Percentiles rank a stretch among this genome's conserved stretches.
Conservation (phyloP, 1,140 invertebrate genomes). For the Anadara kagoshimensis region DNA sequence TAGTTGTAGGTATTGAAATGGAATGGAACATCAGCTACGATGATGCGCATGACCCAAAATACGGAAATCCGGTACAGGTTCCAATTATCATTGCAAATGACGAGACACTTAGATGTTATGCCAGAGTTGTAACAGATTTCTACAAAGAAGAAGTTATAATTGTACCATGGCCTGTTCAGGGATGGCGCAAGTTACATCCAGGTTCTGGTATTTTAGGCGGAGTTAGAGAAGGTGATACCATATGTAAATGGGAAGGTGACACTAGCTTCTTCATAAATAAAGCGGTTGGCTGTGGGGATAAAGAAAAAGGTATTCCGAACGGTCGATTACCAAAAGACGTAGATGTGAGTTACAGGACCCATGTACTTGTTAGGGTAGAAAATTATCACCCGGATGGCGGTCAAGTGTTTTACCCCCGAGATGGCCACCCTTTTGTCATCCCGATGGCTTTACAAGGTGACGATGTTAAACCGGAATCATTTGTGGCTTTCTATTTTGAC, state of each 20-base stretch:
- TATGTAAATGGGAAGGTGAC: slow-evolving; percentile 42
- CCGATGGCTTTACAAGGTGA: slow-evolving; percentile 38
- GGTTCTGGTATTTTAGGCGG: slow-evolving; percentile 34
- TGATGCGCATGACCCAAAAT: slow-evolving; percentile 41
- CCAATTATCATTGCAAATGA: slow-evolving; percentile 38
- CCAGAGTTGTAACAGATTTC: slow-evolving; percentile 41
- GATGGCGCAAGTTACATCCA: slow-evolving; percentile 39
- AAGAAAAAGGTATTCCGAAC: neutral
- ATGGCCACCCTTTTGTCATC: slow-evolving; percentile 36
- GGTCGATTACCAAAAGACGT: slow-evolving; percentile 41
- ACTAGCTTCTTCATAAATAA: slow-evolving; percentile 37
- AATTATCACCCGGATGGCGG: slow-evolving; percentile 46
- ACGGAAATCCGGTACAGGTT: slow-evolving; percentile 37
- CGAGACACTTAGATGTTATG: slow-evolving; percentile 41
- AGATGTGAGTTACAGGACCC: slow-evolving; percentile 30
- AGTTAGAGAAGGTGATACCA: slow-evolving; percentile 37
- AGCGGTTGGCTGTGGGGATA: slow-evolving; percentile 38
- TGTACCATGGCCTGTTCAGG: slow-evolving; percentile 43
- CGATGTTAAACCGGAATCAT: slow-evolving; percentile 38
- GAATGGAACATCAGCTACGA: slow-evolving; percentile 29
- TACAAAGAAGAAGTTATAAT: slow-evolving; percentile 43
- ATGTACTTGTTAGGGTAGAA: slow-evolving; percentile 35
- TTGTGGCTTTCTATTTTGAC: slow-evolving; percentile 47
- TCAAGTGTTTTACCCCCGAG: slow-evolving; percentile 43
- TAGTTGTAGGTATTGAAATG: no score